Conservation (phyloP, 2,888 invertebrate species). For the Machimus rusticus region DNA sequence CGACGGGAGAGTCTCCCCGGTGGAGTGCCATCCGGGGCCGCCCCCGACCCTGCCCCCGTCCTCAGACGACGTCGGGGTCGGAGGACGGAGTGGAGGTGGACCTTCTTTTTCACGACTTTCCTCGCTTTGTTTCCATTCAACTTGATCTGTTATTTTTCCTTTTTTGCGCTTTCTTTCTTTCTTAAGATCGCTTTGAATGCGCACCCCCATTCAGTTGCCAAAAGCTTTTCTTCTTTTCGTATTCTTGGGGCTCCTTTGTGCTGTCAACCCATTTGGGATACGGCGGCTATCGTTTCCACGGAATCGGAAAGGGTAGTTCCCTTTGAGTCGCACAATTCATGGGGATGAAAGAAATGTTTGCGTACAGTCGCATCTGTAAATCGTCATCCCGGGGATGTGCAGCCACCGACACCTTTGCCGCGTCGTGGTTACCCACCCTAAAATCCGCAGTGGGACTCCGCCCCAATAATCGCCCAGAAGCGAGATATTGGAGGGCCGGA, state of each 20-base stretch:
- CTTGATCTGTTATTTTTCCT: constrained; percentile 36
- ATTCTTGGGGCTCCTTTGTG: constrained; percentile 36
- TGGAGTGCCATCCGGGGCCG: background rate
- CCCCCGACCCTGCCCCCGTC: background rate
- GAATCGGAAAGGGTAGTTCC: constrained; percentile 25
- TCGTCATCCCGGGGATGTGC: background rate
- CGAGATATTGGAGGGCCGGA: background rate
- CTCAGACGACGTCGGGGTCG: background rate
- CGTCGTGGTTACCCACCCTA: background rate
- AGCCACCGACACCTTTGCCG: background rate
- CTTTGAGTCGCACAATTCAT: constrained; percentile 5
- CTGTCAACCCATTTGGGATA: constrained; percentile 38
- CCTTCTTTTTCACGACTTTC: constrained; percentile 38
- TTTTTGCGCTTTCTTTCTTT: constrained; percentile 26
- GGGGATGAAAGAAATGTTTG: constrained; percentile 22
- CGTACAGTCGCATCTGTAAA: constrained; percentile 26
- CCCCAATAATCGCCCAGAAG: background rate
- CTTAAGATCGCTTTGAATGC: constrained; percentile 40
- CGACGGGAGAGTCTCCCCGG: background rate
- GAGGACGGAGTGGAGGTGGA: background rate
- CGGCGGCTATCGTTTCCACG: constrained; percentile 21
- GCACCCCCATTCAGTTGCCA: constrained; percentile 38
- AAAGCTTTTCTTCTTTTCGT: constrained; percentile 38
- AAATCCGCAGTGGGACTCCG: background rate
- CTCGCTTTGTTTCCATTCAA: constrained; percentile 41